Conservation (phyloP, 2,797 vertebrate genomes). For the Chelon labrosus region DNA sequence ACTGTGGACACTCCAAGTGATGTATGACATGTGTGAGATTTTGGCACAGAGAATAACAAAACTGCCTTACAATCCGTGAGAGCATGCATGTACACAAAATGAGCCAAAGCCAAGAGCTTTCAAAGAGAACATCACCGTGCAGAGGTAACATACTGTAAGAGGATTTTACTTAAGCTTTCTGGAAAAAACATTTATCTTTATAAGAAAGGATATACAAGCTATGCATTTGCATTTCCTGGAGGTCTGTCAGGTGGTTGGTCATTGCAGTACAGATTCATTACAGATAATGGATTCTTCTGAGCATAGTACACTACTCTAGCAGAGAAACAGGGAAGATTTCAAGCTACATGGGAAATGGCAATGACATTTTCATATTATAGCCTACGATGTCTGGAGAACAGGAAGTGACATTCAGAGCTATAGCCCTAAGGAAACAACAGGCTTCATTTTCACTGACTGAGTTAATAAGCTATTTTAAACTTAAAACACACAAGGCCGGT, state of each 20-base stretch:
- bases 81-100: background rate
- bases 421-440: background rate
- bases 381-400: background rate
- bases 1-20: background rate
- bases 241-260: background rate
- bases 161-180: background rate
- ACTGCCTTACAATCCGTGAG: background rate
- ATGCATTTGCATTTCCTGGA: too few relatives aligned
- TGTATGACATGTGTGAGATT: background rate
- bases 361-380: conserved; percentile 33
- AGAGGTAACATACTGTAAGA: background rate
- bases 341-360: conserved; percentile 5
- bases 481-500: background rate
- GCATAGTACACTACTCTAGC: background rate
- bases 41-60: background rate
- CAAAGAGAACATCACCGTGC: too few relatives aligned
- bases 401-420: conserved; percentile 24
- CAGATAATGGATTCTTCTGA: background rate
- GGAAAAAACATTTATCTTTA: background rate
- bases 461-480: background rate
- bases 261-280: background rate
- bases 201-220: too few relatives aligned
- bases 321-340: background rate
- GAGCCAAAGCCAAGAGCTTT: background rate
- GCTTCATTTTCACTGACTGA: background rate